These are phyloP conservation scores for Toxotes chatareus DNA, from an alignment of 2,113 vertebrate genomes.

Conservation along the genomic window DNA sequence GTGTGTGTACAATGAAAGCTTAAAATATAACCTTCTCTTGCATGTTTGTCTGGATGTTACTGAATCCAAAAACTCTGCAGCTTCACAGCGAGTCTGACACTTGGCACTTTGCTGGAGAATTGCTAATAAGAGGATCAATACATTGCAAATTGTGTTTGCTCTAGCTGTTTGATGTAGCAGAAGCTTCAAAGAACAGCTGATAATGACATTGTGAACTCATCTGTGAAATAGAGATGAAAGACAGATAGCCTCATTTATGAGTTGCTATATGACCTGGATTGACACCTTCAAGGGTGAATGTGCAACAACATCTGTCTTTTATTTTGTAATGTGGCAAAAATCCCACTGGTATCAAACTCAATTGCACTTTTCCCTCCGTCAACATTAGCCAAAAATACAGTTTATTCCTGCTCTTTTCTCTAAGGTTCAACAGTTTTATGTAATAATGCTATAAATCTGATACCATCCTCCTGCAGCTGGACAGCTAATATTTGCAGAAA, in stretches of 20 bases:
- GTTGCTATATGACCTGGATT: neutral
- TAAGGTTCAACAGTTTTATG: slow-evolving; percentile 33
- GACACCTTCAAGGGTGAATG: slow-evolving; percentile 27
- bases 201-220: slow-evolving; percentile 62
- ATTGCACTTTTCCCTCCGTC: neutral
- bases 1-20: neutral
- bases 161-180: slow-evolving; percentile 30
- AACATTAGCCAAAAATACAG: slow-evolving; percentile 1
- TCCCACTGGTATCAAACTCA: neutral
- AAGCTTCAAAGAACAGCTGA: slow-evolving; percentile 30
- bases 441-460: slow-evolving; percentile 43
- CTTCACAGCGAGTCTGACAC: slow-evolving; percentile 5
- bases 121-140: slow-evolving; percentile 59
- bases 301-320: slow-evolving; percentile 21
- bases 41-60: neutral
- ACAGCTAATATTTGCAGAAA: slow-evolving; percentile 33
- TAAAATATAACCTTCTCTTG: neutral
- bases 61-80: neutral
- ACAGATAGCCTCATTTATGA: slow-evolving; percentile 18
- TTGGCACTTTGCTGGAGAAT: slow-evolving; percentile 8
- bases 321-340: slow-evolving; percentile 4
- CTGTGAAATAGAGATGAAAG: slow-evolving; percentile 65
- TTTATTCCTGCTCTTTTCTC: slow-evolving; percentile 15
- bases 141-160: slow-evolving; percentile 54
- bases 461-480: slow-evolving; percentile 2